phyloP scores from a whole-genome alignment of 92 coral and sea anemone genomes.

The Phenganax marumi region DNA sequence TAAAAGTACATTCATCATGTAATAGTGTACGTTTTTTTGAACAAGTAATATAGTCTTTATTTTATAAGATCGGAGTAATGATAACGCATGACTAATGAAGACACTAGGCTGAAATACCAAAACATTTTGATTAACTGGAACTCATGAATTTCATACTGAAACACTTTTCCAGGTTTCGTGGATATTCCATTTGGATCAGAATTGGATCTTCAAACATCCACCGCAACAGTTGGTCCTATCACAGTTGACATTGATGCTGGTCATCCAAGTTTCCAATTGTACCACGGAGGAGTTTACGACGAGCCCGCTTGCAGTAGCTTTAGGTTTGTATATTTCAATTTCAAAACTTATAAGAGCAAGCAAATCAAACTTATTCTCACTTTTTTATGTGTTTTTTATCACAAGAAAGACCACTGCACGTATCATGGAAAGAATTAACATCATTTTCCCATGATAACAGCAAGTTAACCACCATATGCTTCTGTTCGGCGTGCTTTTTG shows the following conservation, averaged over 20 bases:
- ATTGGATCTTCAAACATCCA: constrained; percentile 65
- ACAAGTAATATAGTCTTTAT: neutral
- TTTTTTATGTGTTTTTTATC: no score
- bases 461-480: no score
- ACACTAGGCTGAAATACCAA: neutral
- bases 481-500: no score
- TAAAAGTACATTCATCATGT: no score
- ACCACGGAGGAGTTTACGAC: constrained; percentile 73
- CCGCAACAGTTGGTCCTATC: constrained; percentile 82
- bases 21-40: neutral
- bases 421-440: no score
- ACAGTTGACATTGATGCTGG: constrained; percentile 85
- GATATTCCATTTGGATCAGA: constrained; percentile 66
- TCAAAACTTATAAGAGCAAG: no score
- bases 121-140: neutral
- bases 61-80: no score
- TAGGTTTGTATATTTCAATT: neutral
- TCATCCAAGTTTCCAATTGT: constrained; percentile 72
- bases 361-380: no score
- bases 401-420: no score
- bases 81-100: neutral
- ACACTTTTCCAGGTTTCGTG: constrained; percentile 59
- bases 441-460: no score
- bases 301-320: constrained; percentile 41
- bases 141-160: neutral